Evolutionary conservation across 2,888 invertebrate genomes (phyloP).

Genomic region (Diarsia dahlii): DNA sequence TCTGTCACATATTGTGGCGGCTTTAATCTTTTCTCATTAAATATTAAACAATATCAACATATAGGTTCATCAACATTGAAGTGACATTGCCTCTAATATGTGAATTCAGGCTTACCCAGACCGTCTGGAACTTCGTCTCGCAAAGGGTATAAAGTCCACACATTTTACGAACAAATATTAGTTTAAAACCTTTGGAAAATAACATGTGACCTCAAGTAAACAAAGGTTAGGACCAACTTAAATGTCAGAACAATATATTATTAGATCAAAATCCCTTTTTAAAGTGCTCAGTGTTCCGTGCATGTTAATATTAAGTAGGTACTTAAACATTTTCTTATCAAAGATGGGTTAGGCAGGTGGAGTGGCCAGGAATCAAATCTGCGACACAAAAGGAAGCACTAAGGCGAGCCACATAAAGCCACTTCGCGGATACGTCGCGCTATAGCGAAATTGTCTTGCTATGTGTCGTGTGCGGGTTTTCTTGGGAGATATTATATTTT

Average conservation of each 20-base stretch:
- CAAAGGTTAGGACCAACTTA: conserved; percentile 24
- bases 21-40: neutral
- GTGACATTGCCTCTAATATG: conserved; percentile 48
- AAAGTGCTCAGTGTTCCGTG: conserved; percentile 52
- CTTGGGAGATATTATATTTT: conserved; percentile 1
- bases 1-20: neutral
- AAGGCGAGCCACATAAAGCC: conserved; percentile 57
- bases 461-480: conserved; percentile 11
- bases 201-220: conserved; percentile 11
- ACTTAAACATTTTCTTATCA: conserved; percentile 64
- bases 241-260: conserved; percentile 37
- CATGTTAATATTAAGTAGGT: conserved; percentile 48
- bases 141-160: conserved; percentile 33
- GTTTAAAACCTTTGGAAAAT: conserved; percentile 39
- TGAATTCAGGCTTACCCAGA: conserved; percentile 35
- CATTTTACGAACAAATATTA: conserved; percentile 40
- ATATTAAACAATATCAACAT: conserved; percentile 23
- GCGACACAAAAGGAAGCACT: conserved; percentile 69
- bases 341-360: conserved; percentile 56
- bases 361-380: conserved; percentile 70
- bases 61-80: conserved; percentile 44
- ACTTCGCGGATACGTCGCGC: conserved; percentile 59
- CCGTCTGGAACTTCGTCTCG: conserved; percentile 37
- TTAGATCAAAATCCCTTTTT: conserved; percentile 46
- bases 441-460: conserved; percentile 38